Percentiles rank a stretch among this genome's conserved stretches.
Conservation (phyloP, 1,140 invertebrate genomes). For the Trichonephila inaurata region DNA sequence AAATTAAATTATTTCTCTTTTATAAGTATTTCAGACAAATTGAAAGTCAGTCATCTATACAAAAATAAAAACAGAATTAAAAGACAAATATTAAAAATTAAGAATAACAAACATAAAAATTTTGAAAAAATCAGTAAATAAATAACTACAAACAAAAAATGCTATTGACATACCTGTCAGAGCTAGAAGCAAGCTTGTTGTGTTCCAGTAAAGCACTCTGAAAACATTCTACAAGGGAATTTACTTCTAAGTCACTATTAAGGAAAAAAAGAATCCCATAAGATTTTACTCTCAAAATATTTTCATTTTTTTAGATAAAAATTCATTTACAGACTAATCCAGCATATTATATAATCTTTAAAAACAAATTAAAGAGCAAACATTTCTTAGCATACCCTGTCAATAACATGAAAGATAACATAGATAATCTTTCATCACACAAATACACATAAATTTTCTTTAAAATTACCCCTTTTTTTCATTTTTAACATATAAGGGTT, state of each 20-base stretch:
- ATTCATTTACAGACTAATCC: background rate
- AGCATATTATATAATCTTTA: background rate
- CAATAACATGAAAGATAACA: too few relatives aligned
- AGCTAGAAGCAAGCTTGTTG: slow-evolving; percentile 87
- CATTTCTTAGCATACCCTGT: background rate
- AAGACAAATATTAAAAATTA: too few relatives aligned
- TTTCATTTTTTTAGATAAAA: background rate
- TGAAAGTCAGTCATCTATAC: too few relatives aligned
- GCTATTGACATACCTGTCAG: slow-evolving; percentile 82
- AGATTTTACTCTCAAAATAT: background rate
- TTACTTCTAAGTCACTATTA: slow-evolving; percentile 69
- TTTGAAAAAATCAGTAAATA: too few relatives aligned
- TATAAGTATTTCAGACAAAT: too few relatives aligned
- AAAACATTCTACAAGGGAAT: slow-evolving; percentile 90
- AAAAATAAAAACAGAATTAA: too few relatives aligned
- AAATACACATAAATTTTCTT: too few relatives aligned
- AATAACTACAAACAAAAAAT: background rate
- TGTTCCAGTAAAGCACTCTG: slow-evolving; percentile 88
- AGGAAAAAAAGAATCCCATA: background rate
- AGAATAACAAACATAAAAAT: too few relatives aligned
- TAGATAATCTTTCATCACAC: too few relatives aligned
- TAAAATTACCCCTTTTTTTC: too few relatives aligned
- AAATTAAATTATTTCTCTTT: too few relatives aligned
- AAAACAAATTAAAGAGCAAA: background rate
- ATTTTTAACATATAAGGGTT: too few relatives aligned